Conservation (phyloP, 2,888 invertebrate species). For the Norana najaformis region DNA sequence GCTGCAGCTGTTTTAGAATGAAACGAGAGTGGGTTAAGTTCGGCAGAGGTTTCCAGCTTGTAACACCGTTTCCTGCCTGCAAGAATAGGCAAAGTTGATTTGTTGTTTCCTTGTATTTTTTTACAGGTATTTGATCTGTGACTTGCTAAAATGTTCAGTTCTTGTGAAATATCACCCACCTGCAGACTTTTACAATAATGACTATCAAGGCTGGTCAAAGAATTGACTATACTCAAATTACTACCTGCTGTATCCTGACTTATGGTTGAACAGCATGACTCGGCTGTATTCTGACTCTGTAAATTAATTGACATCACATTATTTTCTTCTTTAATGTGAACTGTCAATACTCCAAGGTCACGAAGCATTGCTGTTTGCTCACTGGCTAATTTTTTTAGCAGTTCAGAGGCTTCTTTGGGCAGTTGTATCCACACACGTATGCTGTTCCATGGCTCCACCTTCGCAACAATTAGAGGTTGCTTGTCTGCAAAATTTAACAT, state of each 20-base stretch:
- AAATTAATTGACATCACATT: neutral
- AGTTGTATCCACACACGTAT: slow-evolving; percentile 96
- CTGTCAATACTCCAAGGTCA: slow-evolving; percentile 15
- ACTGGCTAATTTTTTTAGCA: slow-evolving; percentile 81
- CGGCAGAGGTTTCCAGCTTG: neutral
- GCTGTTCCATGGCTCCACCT: slow-evolving; percentile 97
- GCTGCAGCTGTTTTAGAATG: neutral
- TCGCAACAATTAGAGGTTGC: slow-evolving; percentile 74
- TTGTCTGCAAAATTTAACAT: slow-evolving; percentile 54
- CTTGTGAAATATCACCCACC: neutral
- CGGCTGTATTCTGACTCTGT: neutral
- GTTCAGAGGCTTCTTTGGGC: slow-evolving; percentile 90
- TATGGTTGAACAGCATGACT: neutral
- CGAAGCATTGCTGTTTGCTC: slow-evolving; percentile 20
- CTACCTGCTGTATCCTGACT: neutral
- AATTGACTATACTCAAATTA: neutral
- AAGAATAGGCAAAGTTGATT: neutral
- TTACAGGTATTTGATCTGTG: neutral
- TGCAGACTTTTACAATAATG: neutral
- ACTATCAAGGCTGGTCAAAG: neutral
- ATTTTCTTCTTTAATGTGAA: neutral
- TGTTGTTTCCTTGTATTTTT: neutral
- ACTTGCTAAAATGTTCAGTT: neutral
- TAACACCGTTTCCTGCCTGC: neutral
- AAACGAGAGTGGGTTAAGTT: neutral